These are phyloP conservation scores for Malachius bipustulatus DNA, from an alignment of 2,888 invertebrate species.

Conservation along the genomic window DNA sequence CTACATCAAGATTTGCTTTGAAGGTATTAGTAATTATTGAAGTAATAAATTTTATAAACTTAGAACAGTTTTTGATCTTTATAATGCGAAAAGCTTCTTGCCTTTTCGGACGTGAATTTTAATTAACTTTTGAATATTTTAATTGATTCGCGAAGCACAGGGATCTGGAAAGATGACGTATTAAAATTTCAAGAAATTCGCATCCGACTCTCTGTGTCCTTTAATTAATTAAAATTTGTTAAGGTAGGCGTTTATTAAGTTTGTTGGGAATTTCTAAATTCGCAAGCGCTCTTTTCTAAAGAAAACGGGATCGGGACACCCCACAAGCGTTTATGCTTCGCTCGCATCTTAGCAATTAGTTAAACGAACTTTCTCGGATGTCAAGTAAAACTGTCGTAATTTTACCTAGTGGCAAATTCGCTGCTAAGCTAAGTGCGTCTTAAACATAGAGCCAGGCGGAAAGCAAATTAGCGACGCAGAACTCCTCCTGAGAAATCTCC, in stretches of 20 bases:
- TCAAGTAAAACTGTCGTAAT: not conserved
- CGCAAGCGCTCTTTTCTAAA: too few relatives aligned
- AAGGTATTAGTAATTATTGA: too few relatives aligned
- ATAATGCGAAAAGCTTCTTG: too few relatives aligned
- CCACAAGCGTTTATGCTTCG: not conserved
- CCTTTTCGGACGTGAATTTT: too few relatives aligned
- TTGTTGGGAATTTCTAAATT: not conserved
- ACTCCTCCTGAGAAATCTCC: too few relatives aligned
- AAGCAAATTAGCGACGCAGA: too few relatives aligned
- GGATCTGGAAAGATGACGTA: not conserved
- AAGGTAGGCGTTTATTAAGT: constrained; percentile 2
- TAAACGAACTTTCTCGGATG: constrained; percentile 3
- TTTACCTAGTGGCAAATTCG: constrained; percentile 1
- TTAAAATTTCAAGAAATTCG: constrained; percentile 2
- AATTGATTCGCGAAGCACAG: not conserved
- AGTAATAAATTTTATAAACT: too few relatives aligned
- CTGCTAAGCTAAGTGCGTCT: too few relatives aligned
- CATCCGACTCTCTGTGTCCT: constrained; percentile 2
- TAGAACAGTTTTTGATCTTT: too few relatives aligned
- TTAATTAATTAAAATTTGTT: constrained; percentile 2
- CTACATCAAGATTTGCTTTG: too few relatives aligned
- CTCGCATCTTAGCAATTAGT: constrained; percentile 3
- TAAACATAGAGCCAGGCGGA: too few relatives aligned
- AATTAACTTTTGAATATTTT: constrained; percentile 1
- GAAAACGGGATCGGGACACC: too few relatives aligned